A percentile compares a stretch with the other conserved stretches of the same genome.
Evolutionary conservation across 2,888 invertebrate genomes (phyloP).

Genomic region (Drosophila emarginata): DNA sequence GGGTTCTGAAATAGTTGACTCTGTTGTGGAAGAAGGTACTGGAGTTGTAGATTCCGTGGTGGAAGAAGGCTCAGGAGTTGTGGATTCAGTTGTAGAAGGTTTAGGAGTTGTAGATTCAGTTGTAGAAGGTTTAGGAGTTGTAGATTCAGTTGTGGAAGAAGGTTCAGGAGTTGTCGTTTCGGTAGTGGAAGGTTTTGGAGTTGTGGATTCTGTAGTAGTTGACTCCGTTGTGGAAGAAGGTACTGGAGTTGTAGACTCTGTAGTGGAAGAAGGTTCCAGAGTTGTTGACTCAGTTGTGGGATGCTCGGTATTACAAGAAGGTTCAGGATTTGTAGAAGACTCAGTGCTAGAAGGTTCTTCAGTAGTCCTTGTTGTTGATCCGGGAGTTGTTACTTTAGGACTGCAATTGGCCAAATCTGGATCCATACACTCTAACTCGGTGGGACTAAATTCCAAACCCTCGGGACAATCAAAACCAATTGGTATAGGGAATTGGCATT

Average conservation of each 20-base stretch:
- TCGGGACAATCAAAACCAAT: constrained; percentile 84
- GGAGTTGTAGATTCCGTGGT: constrained; percentile 13
- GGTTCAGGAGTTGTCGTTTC: constrained; percentile 5
- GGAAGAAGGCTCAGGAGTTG: constrained; percentile 9
- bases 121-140: constrained; percentile 1
- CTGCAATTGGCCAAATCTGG: constrained; percentile 74
- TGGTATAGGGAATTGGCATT: constrained; percentile 69
- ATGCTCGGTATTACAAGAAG: neutral
- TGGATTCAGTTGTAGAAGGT: constrained; percentile 4
- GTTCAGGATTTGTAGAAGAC: constrained; percentile 9
- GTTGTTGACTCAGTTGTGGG: constrained; percentile 9
- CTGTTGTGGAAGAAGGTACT: neutral
- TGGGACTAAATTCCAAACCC: constrained; percentile 82
- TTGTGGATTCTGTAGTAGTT: neutral
- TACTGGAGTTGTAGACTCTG: neutral
- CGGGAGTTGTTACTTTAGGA: constrained; percentile 65
- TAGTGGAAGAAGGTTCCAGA: neutral
- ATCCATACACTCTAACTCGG: constrained; percentile 61
- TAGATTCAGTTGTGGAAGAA: constrained; percentile 11
- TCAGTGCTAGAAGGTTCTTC: neutral
- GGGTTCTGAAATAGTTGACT: neutral
- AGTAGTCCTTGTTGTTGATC: neutral
- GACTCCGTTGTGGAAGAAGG: neutral
- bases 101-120: neutral
- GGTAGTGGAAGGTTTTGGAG: neutral